Evolutionary conservation across 2,113 vertebrate species (phyloP), one percentile per base, ranked within the genome.

Genomic region (Gila orcuttii): DNA sequence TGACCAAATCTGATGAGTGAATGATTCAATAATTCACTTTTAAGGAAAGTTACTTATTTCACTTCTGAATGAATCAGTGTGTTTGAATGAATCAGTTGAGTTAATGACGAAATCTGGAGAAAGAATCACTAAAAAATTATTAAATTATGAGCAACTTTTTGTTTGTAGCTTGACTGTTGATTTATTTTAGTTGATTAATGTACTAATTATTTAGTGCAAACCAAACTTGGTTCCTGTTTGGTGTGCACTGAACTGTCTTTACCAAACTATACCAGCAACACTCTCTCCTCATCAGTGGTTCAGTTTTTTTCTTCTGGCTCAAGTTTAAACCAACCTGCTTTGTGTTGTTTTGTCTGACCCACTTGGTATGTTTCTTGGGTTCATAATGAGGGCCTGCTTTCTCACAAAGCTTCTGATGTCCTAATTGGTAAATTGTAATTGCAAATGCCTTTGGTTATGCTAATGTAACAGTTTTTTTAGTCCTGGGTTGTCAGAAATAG

Each of bases 381-480:
- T 36, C 39, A 60, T 76, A 75, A 80, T 82, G 77, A 87, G 47
- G 23, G 76, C 23, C n/a, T 50, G 80, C 25, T 87, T 83, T 77
- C 11, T 6, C 60, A 42, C 74, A 64, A 84, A 82, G 59, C 57
- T 47, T 77, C 83, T 88, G 80, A 66, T 81, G 77, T 86, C 47
- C 13, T 86, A 88, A 85, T 80, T 82, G 76, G 50, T 52, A 55
- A 69, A 82, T 82, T 87, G 69, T 74, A 76, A 83, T 88, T 82
- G 73, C 85, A 85, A 85, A 85, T 87, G 50, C 66, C 39, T 39
- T 71, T n/a, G 15, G 79, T 74, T 79, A 82, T 88, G 85, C 47
- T 75, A 59, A 83, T 79, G 45, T 50, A 8, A 17, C 21, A 7
- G 47, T 42, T 81, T 57, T 28, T 62, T 79, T 85, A 52, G 81